These are phyloP conservation scores for Lasioglossum vierecki DNA, from an alignment of 2,888 invertebrate genomes.

Conservation along the genomic window DNA sequence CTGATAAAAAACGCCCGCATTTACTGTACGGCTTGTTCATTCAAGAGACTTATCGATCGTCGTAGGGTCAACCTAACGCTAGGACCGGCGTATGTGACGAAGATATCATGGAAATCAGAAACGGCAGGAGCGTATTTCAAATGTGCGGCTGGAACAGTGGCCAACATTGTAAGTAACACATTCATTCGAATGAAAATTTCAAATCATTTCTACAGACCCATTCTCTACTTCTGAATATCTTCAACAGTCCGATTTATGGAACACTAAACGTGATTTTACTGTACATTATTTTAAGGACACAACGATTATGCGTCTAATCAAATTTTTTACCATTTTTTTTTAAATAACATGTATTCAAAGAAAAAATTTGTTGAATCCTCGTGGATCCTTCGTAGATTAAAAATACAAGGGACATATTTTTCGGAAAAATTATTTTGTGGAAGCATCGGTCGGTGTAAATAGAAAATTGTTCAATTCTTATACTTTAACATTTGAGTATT, in stretches of 20 bases:
- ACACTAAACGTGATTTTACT: not conserved
- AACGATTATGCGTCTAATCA: too few relatives aligned
- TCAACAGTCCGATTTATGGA: too few relatives aligned
- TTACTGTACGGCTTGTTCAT: conserved; percentile 45
- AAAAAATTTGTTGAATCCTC: too few relatives aligned
- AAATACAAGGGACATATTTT: not conserved
- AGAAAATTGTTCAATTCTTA: not conserved
- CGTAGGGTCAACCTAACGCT: conserved; percentile 92
- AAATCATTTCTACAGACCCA: not conserved
- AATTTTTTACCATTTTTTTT: too few relatives aligned
- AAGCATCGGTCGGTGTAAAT: not conserved
- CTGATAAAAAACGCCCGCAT: conserved; percentile 50
- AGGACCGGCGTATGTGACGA: conserved; percentile 92
- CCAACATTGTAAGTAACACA: conserved; percentile 88
- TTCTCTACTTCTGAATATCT: not conserved
- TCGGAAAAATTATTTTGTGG: not conserved
- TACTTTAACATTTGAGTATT: too few relatives aligned
- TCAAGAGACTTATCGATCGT: conserved; percentile 65
- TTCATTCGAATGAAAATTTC: not conserved
- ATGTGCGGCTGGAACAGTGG: conserved; percentile 93
- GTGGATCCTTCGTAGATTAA: not conserved
- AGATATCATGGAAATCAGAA: conserved; percentile 85
- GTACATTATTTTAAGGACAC: too few relatives aligned
- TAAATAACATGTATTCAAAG: too few relatives aligned
- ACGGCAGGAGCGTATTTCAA: conserved; percentile 84